Evolutionary conservation across 2,888 invertebrate species (phyloP), one percentile per base, ranked within the genome.

Genomic region (Melanchra persicariae): DNA sequence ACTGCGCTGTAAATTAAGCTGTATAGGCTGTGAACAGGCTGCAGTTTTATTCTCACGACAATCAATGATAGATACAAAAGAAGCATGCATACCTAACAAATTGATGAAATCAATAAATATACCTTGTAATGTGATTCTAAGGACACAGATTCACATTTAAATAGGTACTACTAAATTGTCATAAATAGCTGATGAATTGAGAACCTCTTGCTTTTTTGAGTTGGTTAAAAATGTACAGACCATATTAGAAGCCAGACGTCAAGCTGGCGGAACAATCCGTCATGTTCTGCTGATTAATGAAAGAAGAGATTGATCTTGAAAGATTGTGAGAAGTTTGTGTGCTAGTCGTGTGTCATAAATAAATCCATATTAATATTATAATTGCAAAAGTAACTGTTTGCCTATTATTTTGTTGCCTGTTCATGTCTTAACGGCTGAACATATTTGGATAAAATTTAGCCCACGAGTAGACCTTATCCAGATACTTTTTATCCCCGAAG

Each of bases 1-100:
- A 55, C 54, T 26, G 22, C 19, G 26, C 47, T 55, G 55, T 55
- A 74, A 54, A 49, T 74, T 65, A 54, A 49, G n/a, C 15, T 66
- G 22, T 8, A 60, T 74, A 66, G 40, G 19, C n/a, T 37, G 40
- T 12, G 30, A 47, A 12, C 22, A 7, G 19, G 19, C n/a, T 47
- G 19, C 52, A 57, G n/a, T 47, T 54, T 47, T 30, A 54, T 52
- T 71, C 34, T 60, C 47, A 34, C 5, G n/a, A 26, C 15, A 37
- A 51, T 49, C 12, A 49, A 43, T 40, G 15, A 40, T 30, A 52
- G 51, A 51, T 15, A 52, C 15, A 51, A 17, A 15, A 34, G 43
- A 17, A 24, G 8, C 15, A n/a, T 12, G 0, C 3, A 45, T 43
- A 9, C 2, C 8, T 1, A 26, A 37, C 6, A 17, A 24, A 66